phyloP scores from a whole-genome alignment of 2,113 vertebrate genomes.

The Tupaia chinensis region DNA sequence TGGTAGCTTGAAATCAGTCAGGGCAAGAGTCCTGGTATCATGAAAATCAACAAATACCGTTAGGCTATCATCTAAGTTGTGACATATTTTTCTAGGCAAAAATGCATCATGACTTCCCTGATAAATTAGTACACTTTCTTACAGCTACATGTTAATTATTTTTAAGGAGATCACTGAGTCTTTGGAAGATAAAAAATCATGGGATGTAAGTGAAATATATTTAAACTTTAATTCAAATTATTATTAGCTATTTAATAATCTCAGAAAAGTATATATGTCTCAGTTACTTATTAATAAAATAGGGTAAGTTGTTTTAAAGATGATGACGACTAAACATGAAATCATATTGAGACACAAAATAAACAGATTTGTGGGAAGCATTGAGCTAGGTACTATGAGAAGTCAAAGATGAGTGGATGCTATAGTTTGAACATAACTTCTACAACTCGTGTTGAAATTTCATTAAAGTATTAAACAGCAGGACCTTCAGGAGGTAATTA shows the following conservation, averaged over 20 bases:
- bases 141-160: not conserved
- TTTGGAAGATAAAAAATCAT: not conserved
- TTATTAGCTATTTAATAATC: not conserved
- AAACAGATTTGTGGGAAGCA: not conserved
- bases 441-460: too few species aligned
- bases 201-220: not conserved
- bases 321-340: not conserved
- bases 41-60: not conserved
- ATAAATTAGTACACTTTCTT: not conserved
- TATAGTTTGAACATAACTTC: too few species aligned
- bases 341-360: not conserved
- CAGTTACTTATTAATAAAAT: not conserved
- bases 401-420: not conserved
- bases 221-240: not conserved
- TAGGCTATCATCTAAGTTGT: too few species aligned
- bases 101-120: too few species aligned
- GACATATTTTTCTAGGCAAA: too few species aligned
- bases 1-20: not conserved
- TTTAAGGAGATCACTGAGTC: not conserved
- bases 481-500: too few species aligned
- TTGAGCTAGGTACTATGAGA: not conserved
- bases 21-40: not conserved
- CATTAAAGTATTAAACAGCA: too few species aligned
- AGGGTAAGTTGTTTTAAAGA: not conserved
- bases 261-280: not conserved